These are phyloP conservation scores for Aphaenogaster rudis DNA, from an alignment of 1,140 invertebrate genomes.

Conservation along the genomic window DNA sequence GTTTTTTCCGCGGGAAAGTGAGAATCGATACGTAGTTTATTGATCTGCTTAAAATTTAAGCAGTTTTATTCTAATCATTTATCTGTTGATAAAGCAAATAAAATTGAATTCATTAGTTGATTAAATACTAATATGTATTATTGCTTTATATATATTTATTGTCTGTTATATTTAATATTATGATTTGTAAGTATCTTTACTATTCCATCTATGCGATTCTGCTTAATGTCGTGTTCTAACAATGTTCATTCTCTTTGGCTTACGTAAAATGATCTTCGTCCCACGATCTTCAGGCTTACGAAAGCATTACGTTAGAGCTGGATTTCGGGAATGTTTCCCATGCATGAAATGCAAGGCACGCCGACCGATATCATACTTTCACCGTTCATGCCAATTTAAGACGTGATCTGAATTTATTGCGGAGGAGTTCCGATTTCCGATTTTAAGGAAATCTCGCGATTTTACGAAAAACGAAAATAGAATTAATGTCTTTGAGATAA, in stretches of 20 bases:
- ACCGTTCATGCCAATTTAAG: constrained; percentile 57
- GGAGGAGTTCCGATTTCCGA: background rate
- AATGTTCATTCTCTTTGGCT: background rate
- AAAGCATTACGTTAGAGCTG: constrained; percentile 30
- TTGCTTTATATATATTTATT: constrained; percentile 1
- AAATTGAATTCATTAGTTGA: background rate
- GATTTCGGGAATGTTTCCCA: constrained; percentile 64
- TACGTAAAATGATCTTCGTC: constrained; percentile 26
- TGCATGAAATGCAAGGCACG: constrained; percentile 61
- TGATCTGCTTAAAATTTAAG: background rate
- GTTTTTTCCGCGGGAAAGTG: constrained; percentile 26
- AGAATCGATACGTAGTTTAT: constrained; percentile 18
- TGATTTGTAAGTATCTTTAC: background rate
- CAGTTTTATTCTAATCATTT: background rate
- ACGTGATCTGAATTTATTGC: constrained; percentile 54
- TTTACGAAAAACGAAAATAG: background rate
- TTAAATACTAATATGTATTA: background rate
- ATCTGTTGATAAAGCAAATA: background rate
- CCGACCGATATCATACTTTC: constrained; percentile 61
- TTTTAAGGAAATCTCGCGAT: background rate
- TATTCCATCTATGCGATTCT: background rate
- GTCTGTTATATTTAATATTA: background rate
- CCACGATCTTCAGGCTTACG: constrained; percentile 30
- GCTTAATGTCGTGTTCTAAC: background rate
- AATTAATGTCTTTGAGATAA: background rate